Conservation (phyloP, 2,797 vertebrate species). For the Florisuga fusca region DNA sequence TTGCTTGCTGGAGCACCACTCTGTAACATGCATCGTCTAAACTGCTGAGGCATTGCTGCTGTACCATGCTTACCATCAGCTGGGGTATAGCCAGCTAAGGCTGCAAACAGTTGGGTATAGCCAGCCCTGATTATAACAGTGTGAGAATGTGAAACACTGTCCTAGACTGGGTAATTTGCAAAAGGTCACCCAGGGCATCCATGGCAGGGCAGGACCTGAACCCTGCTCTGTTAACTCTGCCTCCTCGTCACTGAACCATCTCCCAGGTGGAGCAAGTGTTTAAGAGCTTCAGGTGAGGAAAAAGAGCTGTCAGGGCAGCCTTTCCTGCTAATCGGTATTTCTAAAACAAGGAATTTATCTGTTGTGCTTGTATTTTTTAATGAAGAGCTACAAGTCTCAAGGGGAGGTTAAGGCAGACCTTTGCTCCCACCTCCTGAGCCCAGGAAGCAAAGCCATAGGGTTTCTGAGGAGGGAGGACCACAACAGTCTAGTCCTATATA, state of each 20-base stretch:
- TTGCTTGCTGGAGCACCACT: neutral
- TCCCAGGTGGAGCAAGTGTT: neutral
- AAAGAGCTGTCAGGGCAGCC: neutral
- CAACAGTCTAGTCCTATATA: neutral
- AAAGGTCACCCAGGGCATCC: neutral
- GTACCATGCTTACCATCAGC: neutral
- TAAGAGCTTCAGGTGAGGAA: neutral
- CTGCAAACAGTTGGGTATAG: neutral
- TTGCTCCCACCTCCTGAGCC: neutral
- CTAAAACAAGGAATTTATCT: neutral
- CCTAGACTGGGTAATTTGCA: neutral
- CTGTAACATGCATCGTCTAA: neutral
- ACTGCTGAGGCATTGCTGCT: neutral
- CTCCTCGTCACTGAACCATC: neutral
- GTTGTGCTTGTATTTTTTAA: neutral
- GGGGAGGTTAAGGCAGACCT: neutral
- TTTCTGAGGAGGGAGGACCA: neutral
- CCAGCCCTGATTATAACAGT: neutral
- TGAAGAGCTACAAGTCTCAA: neutral
- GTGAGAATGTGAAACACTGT: neutral
- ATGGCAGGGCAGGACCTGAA: neutral
- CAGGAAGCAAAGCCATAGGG: neutral
- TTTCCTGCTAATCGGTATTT: neutral
- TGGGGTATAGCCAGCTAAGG: neutral
- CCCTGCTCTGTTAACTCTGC: neutral